Conservation (phyloP, 1,140 invertebrate genomes). For the Eubasilissa regina region DNA sequence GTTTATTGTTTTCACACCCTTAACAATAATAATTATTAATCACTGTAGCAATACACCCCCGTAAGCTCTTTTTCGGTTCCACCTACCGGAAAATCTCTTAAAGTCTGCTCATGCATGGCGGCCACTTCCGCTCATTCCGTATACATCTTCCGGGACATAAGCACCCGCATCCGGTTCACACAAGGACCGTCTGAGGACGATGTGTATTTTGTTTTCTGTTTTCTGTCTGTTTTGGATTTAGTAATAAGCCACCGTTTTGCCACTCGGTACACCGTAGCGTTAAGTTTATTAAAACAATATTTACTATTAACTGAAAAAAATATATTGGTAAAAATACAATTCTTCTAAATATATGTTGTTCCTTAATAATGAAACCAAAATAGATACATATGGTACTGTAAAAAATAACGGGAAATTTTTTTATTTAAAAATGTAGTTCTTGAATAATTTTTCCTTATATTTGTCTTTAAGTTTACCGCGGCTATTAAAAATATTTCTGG, state of each 20-base stretch:
- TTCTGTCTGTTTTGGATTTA: not conserved
- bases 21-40: constrained; percentile 8
- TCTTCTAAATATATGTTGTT: too few species aligned
- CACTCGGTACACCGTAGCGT: not conserved
- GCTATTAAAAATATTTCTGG: too few species aligned
- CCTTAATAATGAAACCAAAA: too few species aligned
- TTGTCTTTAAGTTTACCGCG: too few species aligned
- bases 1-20: not conserved
- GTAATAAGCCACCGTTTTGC: not conserved
- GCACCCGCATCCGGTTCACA: constrained; percentile 24
- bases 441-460: too few species aligned
- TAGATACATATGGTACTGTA: too few species aligned
- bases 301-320: too few species aligned
- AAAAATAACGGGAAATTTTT: too few species aligned
- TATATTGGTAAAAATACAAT: too few species aligned
- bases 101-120: constrained; percentile 25
- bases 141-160: constrained; percentile 57
- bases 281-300: too few species aligned
- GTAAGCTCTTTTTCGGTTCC: not conserved
- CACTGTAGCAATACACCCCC: constrained; percentile 1
- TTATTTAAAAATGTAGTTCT: too few species aligned
- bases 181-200: constrained; percentile 1
- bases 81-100: constrained; percentile 43
- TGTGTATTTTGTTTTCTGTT: not conserved
- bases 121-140: constrained; percentile 56